A percentile compares a stretch with the other conserved stretches of the same genome.
Evolutionary conservation across 2,888 invertebrate genomes (phyloP).

Genomic region (Plutella xylostella): DNA sequence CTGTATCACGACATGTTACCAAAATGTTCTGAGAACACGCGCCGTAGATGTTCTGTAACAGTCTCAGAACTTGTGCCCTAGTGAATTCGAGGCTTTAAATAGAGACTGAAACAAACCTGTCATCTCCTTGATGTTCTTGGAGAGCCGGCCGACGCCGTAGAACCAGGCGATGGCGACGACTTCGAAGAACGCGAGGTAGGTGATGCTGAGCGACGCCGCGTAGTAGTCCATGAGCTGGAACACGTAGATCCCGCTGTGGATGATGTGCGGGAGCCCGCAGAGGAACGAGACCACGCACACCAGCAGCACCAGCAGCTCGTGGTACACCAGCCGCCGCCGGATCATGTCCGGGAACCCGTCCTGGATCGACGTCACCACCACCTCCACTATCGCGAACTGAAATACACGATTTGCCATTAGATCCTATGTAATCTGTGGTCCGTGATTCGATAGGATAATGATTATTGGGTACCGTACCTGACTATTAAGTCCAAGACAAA

Average conservation of each 20-base stretch:
- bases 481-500: slow-evolving; percentile 88
- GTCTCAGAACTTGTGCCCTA: too few relatives aligned
- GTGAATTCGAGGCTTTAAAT: too few relatives aligned
- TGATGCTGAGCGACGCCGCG: slow-evolving; percentile 91
- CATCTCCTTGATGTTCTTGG: slow-evolving; percentile 90
- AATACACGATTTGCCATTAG: slow-evolving; percentile 29
- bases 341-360: slow-evolving; percentile 93
- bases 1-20: too few relatives aligned
- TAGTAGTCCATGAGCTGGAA: slow-evolving; percentile 94
- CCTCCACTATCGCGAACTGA: slow-evolving; percentile 94
- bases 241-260: slow-evolving; percentile 91
- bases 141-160: slow-evolving; percentile 85
- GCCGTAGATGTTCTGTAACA: too few relatives aligned
- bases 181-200: slow-evolving; percentile 94
- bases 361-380: slow-evolving; percentile 92
- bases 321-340: slow-evolving; percentile 82
- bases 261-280: slow-evolving; percentile 88
- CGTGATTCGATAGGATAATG: neutral
- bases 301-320: slow-evolving; percentile 86
- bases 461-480: slow-evolving; percentile 69
- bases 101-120: too few relatives aligned
- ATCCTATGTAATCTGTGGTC: neutral
- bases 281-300: slow-evolving; percentile 87
- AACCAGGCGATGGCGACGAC: slow-evolving; percentile 93
- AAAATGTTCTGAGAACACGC: too few relatives aligned